A percentile compares a stretch with the other conserved stretches of the same genome.
Conservation (phyloP, 2,113 vertebrate genomes). For the Mormoops blainvillei region DNA sequence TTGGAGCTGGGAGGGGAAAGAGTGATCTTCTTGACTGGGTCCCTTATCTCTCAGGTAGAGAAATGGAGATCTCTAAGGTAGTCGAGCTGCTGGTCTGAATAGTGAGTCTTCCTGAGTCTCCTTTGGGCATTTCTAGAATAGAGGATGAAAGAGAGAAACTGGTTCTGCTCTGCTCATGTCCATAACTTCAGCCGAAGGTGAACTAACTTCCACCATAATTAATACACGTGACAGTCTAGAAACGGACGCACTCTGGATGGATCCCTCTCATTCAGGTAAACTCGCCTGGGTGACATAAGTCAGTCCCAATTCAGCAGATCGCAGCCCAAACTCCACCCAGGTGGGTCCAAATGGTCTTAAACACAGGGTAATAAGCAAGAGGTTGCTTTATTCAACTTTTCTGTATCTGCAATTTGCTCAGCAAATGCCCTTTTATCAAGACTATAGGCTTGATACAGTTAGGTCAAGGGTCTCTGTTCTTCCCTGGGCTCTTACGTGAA, state of each 20-base stretch:
- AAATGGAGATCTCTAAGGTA: neutral
- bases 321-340: neutral
- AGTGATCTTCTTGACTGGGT: too few species aligned
- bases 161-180: neutral
- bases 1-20: neutral
- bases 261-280: neutral
- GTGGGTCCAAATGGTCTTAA: neutral
- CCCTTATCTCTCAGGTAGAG: neutral
- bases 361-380: neutral
- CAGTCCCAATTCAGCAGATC: neutral
- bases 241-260: neutral
- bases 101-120: neutral
- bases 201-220: neutral
- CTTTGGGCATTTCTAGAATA: neutral
- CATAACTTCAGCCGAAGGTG: neutral
- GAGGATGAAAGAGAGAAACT: neutral
- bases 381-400: neutral
- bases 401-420: neutral
- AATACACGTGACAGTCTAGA: neutral
- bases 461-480: neutral
- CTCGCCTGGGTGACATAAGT: neutral
- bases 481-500: neutral
- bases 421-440: neutral
- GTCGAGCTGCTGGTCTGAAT: neutral
- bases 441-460: neutral